Evolutionary conservation across 2,113 vertebrate genomes (phyloP), one percentile per base, ranked within the genome.

Genomic region (Laticauda laticaudata): DNA sequence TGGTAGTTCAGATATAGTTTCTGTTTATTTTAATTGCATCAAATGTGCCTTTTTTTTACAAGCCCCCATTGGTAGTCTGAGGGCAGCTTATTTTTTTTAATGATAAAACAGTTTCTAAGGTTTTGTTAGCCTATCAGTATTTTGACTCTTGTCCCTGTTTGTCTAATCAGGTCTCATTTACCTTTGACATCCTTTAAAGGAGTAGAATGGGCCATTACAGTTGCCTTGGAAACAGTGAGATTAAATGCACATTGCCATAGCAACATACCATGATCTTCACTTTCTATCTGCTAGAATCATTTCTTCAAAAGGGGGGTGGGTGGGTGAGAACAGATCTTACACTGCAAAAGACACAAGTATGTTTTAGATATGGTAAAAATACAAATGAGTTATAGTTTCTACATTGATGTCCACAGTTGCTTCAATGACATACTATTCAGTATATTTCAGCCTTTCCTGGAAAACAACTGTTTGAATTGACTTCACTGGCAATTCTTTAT

Each of bases 241-340:
- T 97, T 96, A 98, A 97, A 97, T 97, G 97, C 97, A 97, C 95
- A 98, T 98, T 97, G 96, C 98, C 96, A 97, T 98, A 96, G 97
- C 97, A 98, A 98, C 97, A 96, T 98, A 97, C 97, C 96, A 96
- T 97, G 97, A 96, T 98, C 96, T 98, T 95, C 96, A 97, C 96
- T 96, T 93, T 94, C 95, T 97, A 96, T 97, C 96, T 97, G 95
- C 97, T 96, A 96, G 97, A 95, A 97, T 97, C 96, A 94, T 96
- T 96, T 97, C 96, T 96, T 97, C 96, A 96, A 96, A 95, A 96
- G 93, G 94, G 95, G 93, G 94, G 93, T 94, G 93, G 94, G 95
- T 87, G 94, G 93, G 94, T 95, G 93, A 95, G 95, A 96, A 96
- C 92, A 95, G 87, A 95, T 91, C 94, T 96, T 94, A 6, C 90